Base-by-base conservation (phyloP, 2,888 invertebrate genomes). In the Pachycephus smyrnensis region DNA sequence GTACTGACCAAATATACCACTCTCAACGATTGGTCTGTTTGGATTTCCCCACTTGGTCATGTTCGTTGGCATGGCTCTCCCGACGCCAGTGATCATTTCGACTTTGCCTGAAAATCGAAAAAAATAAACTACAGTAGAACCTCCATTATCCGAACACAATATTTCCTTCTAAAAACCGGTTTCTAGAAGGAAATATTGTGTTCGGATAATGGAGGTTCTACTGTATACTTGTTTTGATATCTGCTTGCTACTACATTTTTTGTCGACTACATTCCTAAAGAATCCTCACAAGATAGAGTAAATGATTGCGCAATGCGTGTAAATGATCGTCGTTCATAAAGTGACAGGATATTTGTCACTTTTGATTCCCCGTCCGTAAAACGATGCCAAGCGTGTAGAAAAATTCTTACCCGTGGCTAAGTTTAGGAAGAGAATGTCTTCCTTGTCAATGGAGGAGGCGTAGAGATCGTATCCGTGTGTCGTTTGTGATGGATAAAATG, bases 381-480 rank as follows among this genome's bases (percentile, higher is more conserved):
- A 4, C 1, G 12, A 37, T 37, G 37, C 4, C 37, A 37, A 40
- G 40, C 15, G 15, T 15, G 2, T 23, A 9, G 23, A 55, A 9
- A 55, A 55, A 3, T 23, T 23, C 55, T 90, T 91, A 93, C 95
- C 95, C 85, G 95, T 94, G 55, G 94, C 92, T 80, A 96, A 92
- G 89, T 95, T 95, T 73, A 96, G 92, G 88, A 95, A 95, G 73
- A 96, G 93, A 82, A 96, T 94, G 83, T 95, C 95, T 87, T 95
- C 95, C 86, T 95, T 95, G 88, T 95, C 95, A 85, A 94, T 94
- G 12, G 95, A 94, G 79, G 94, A 95, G 77, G 96, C 95, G 86
- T 95, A 96, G 71, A 96, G 92, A 89, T 96, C 96, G 88, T 96
- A 96, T 80, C 95, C 95, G 88, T 95, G 95, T 33, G 94, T 94